Conservation (phyloP, 2,888 invertebrate genomes). For the Maniola hyperantus region DNA sequence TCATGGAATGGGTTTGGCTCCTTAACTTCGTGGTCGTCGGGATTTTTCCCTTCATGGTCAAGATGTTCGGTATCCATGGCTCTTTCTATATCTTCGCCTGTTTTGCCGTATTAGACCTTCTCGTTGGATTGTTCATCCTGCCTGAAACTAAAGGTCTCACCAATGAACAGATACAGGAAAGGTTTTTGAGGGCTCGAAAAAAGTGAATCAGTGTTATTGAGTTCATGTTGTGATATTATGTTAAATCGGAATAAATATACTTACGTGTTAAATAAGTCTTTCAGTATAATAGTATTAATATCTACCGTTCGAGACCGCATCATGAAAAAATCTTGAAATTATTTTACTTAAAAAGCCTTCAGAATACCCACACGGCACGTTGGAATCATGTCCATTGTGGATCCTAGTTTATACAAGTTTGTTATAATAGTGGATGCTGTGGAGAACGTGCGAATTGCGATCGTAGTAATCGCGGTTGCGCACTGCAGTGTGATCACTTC, state of each 20-base stretch:
- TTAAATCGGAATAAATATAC: not conserved
- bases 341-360: too few relatives aligned
- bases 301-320: too few relatives aligned
- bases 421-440: too few relatives aligned
- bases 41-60: slow-evolving; percentile 61
- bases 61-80: slow-evolving; percentile 59
- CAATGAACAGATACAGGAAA: slow-evolving; percentile 63
- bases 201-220: slow-evolving; percentile 24
- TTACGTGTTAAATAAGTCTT: too few relatives aligned
- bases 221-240: not conserved
- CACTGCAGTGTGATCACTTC: too few relatives aligned
- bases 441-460: too few relatives aligned
- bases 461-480: too few relatives aligned
- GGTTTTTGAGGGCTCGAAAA: slow-evolving; percentile 39
- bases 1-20: slow-evolving; percentile 71
- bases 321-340: too few relatives aligned
- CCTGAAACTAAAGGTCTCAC: slow-evolving; percentile 79
- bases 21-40: slow-evolving; percentile 69
- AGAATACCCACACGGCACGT: too few relatives aligned
- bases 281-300: too few relatives aligned
- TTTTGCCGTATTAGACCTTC: slow-evolving; percentile 51
- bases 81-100: slow-evolving; percentile 67
- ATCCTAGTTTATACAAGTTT: too few relatives aligned
- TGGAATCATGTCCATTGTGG: too few relatives aligned
- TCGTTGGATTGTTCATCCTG: slow-evolving; percentile 57